Evolutionary conservation across 2,888 invertebrate genomes (phyloP), one percentile per base, ranked within the genome.

Genomic region (Dicranocentrus wangi): DNA sequence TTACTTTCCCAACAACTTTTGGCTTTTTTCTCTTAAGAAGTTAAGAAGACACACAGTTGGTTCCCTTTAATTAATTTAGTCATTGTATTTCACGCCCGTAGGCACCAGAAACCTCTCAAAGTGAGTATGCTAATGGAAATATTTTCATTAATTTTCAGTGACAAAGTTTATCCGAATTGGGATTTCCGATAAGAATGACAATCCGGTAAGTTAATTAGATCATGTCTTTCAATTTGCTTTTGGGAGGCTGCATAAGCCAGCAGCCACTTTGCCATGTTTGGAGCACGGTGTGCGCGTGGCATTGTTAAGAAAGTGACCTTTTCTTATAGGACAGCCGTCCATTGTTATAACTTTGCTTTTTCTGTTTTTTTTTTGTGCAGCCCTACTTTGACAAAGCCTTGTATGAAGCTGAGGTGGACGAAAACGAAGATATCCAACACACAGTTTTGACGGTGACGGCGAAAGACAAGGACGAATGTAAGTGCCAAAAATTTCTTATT

Each of bases 131-230:
- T 43, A 58, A 32, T 8, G 25, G 19, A 25, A 71, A 23, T 43
- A 1, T 71, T 58, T 42, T 47, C 21, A 27, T 60, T 60, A n/a
- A 3, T 63, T 93, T 93, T n/a, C 92, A 97, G 97, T 97, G 90
- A 97, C 97, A 87, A 97, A 97, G 91, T 97, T 97, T 91, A 97
- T 98, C 90, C 96, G 97, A 87, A 97, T 98, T 90, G 97, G 96
- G 88, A 97, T 99, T 89, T 97, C 97, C 87, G 99, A 99, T 91
- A 98, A 97, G 91, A 99, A 99, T 93, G 99, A 99, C 92, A 99
- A 99, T 91, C 96, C 97, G 15, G 77, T 77, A 77, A 69, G 77
- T 77, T 65, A 77, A 77, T 77, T 77, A 69, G 23, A 39, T 43
- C 32, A 32, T 58, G 8, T 42, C 39, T 42, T 55, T 51, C 28